A percentile compares a stretch with the other conserved stretches of the same genome.
Conservation (phyloP, 1,140 invertebrate species). For the Venturia canescens region DNA sequence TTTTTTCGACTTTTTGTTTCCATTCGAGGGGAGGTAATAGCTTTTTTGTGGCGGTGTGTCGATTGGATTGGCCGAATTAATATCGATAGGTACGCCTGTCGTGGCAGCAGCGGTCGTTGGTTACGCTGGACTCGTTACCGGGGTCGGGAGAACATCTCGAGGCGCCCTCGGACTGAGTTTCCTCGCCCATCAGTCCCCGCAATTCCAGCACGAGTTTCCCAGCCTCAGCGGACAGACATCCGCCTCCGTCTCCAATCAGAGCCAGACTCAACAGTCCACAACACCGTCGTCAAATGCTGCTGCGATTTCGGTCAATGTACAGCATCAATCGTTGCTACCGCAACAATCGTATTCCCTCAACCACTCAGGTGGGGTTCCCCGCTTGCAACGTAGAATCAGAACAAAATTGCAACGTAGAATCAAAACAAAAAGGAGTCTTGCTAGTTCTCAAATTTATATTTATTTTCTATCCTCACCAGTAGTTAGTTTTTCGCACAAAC, state of each 20-base stretch:
- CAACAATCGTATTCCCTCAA: slow-evolving; percentile 70
- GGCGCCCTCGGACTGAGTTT: slow-evolving; percentile 77
- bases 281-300: slow-evolving; percentile 57
- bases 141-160: slow-evolving; percentile 68
- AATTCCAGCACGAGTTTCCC: slow-evolving; percentile 91
- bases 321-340: slow-evolving; percentile 66
- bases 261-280: slow-evolving; percentile 66
- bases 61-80: slow-evolving; percentile 60
- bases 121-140: slow-evolving; percentile 69
- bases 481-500: slow-evolving; percentile 45
- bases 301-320: slow-evolving; percentile 65
- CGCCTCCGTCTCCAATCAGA: slow-evolving; percentile 65
- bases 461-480: slow-evolving; percentile 53
- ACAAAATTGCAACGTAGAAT: neutral
- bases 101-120: slow-evolving; percentile 65
- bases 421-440: slow-evolving; percentile 52
- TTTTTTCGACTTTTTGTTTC: slow-evolving; percentile 11
- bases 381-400: slow-evolving; percentile 60
- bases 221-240: slow-evolving; percentile 80
- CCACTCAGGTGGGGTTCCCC: slow-evolving; percentile 69
- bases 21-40: slow-evolving; percentile 37
- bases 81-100: slow-evolving; percentile 64
- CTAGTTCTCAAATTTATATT: slow-evolving; percentile 32
- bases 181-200: slow-evolving; percentile 84
- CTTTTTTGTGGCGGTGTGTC: slow-evolving; percentile 51